Evolutionary conservation across 92 coral and sea anemone species (phyloP), one percentile per base, ranked within the genome.

Genomic region (Palythoa grandiflora): DNA sequence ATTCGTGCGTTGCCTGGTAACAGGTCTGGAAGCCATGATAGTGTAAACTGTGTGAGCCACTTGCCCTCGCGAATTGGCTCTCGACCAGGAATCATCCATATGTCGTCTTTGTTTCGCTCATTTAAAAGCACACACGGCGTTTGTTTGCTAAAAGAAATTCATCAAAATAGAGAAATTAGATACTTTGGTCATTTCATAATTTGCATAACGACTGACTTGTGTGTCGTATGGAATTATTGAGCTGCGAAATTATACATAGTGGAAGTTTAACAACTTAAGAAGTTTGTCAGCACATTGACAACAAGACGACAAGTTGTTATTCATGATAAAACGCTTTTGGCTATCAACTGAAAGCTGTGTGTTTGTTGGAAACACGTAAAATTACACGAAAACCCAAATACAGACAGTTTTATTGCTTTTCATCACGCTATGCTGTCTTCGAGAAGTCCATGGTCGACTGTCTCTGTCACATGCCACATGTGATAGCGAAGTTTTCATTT

Each of bases 1-100:
- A 68, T 81, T 81, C 47, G 19, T 12, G 75, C 17, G 86, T 81
- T 81, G 86, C 86, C 19, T 48, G 66, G 86, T 71, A 81, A 81
- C 75, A 48, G 57, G 28, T 5, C n/a, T 5, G 40, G 61, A 9
- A 47, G 44, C 63, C 75, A 66, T 81, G 73, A 63, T 19, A 17
- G 19, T 80, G 85, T 63, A 80, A 63, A 53, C 86, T 19, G 15
- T 13, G 35, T 9, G 28, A 28, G 28, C 28, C 28, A 28, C 28
- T 4, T 28, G n/a, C 68, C 53, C 66, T 78, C 37, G 68, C 12
- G 73, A 44, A 63, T 81, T 63, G 6, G 75, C 60, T 20, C 14
- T 39, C 39, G 50, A 61, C 86, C 60, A 61, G 47, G 75, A 66
- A 44, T 21, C 39, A 65, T 65, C 66, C n/a, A 81, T 3, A n/a